Evolutionary conservation across 2,113 vertebrate genomes (phyloP).

Genomic region (Felis chaus): DNA sequence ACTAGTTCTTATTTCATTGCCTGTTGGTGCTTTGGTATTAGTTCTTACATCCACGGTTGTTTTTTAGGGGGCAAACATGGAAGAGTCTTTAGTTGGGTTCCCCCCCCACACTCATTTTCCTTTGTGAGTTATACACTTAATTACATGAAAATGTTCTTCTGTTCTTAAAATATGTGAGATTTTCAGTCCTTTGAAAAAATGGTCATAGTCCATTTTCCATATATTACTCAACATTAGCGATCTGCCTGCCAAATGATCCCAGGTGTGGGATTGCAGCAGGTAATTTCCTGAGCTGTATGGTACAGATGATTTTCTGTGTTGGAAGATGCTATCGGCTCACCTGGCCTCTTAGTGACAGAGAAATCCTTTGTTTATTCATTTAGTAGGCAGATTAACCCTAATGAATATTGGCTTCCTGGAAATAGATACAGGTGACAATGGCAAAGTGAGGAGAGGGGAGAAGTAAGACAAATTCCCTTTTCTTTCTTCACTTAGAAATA

Average conservation of each 20-base stretch:
- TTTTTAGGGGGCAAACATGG: background rate
- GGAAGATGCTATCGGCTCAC: slow-evolving; percentile 96
- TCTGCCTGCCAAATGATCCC: slow-evolving; percentile 83
- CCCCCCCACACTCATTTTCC: background rate
- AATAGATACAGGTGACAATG: slow-evolving; percentile 91
- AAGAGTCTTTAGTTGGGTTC: background rate
- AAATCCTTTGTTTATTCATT: slow-evolving; percentile 98
- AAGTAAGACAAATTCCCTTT: slow-evolving; percentile 87
- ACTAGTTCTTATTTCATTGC: background rate
- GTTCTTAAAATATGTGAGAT: slow-evolving; percentile 60
- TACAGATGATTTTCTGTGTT: slow-evolving; percentile 91
- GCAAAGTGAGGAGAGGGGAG: slow-evolving; percentile 80
- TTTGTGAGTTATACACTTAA: slow-evolving; percentile 11
- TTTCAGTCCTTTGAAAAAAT: slow-evolving; percentile 71
- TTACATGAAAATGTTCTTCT: slow-evolving; percentile 51
- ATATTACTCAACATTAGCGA: slow-evolving; percentile 78
- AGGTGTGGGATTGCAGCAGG: slow-evolving; percentile 94
- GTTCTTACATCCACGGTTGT: background rate
- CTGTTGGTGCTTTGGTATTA: background rate
- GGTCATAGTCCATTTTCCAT: slow-evolving; percentile 75
- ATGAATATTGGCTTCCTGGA: slow-evolving; percentile 92
- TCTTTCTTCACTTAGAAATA: slow-evolving; percentile 99
- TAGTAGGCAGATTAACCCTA: slow-evolving; percentile 93
- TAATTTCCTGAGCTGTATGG: slow-evolving; percentile 92
- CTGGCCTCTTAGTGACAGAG: slow-evolving; percentile 94